Conservation (phyloP, 2,797 vertebrate species). For the Crenuchus spilurus region DNA sequence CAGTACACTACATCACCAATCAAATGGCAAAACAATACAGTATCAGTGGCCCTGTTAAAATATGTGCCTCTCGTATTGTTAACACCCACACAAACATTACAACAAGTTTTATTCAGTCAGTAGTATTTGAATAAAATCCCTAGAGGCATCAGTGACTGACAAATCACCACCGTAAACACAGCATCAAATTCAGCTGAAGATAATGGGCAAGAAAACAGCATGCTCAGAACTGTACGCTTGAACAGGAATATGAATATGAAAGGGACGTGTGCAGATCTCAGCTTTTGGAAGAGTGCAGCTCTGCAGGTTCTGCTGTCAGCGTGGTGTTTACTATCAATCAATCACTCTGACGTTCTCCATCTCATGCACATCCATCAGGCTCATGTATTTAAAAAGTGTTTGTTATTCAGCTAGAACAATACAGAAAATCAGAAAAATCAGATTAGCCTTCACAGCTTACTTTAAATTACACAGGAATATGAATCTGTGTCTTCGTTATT, state of each 20-base stretch:
- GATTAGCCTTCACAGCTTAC: too few relatives aligned
- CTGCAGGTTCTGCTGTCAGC: background rate
- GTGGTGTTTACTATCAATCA: background rate
- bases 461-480: too few relatives aligned
- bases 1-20: background rate
- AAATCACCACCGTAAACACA: background rate
- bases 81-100: background rate
- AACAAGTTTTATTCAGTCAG: background rate
- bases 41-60: background rate
- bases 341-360: background rate
- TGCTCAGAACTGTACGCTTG: background rate
- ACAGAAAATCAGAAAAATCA: background rate
- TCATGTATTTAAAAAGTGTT: background rate
- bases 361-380: background rate
- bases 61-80: background rate
- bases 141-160: background rate
- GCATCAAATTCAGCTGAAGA: background rate
- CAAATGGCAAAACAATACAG: background rate
- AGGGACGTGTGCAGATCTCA: background rate
- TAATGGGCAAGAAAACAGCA: constrained; percentile 3
- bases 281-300: background rate
- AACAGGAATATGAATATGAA: background rate
- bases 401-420: background rate
- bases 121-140: background rate
- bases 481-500: too few relatives aligned